Evolutionary conservation across 1,140 invertebrate species (phyloP).

Genomic region (Eurosta solidaginis): DNA sequence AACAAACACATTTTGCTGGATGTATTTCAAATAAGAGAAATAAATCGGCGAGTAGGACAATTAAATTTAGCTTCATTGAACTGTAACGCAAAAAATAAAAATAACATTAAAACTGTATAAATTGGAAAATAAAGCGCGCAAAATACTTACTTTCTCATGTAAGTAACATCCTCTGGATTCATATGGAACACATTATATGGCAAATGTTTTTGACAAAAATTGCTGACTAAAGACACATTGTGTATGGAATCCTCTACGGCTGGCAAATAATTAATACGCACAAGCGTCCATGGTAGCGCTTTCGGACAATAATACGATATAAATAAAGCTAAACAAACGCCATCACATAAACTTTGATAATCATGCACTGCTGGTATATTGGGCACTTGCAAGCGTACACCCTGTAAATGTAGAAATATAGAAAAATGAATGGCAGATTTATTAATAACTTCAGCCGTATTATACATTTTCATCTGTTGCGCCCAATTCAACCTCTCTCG

Average conservation of each 20-base stretch:
- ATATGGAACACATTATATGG: constrained; percentile 93
- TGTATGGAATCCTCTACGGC: constrained; percentile 81
- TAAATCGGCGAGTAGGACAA: constrained; percentile 93
- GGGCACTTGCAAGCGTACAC: constrained; percentile 52
- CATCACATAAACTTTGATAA: constrained; percentile 83
- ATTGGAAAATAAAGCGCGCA: background rate
- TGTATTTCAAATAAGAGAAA: constrained; percentile 95
- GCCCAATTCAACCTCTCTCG: constrained; percentile 59
- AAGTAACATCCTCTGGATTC: constrained; percentile 93
- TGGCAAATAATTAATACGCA: constrained; percentile 74
- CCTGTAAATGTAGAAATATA: constrained; percentile 37
- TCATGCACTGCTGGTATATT: constrained; percentile 57
- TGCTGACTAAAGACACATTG: constrained; percentile 87
- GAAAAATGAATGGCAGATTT: background rate
- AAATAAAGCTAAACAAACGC: constrained; percentile 85
- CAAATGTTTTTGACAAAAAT: constrained; percentile 83
- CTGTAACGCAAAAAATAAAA: constrained; percentile 62
- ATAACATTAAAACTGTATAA: background rate
- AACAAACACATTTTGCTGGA: constrained; percentile 84
- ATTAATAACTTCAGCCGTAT: background rate
- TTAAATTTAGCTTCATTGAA: constrained; percentile 89
- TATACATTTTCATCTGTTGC: constrained; percentile 55
- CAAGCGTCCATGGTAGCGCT: constrained; percentile 76
- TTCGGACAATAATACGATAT: constrained; percentile 94
- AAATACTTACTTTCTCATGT: constrained; percentile 81